Evolutionary conservation across 2,797 vertebrate genomes (phyloP), one percentile per base, ranked within the genome.

Genomic region (Rhinichthys osculus): DNA sequence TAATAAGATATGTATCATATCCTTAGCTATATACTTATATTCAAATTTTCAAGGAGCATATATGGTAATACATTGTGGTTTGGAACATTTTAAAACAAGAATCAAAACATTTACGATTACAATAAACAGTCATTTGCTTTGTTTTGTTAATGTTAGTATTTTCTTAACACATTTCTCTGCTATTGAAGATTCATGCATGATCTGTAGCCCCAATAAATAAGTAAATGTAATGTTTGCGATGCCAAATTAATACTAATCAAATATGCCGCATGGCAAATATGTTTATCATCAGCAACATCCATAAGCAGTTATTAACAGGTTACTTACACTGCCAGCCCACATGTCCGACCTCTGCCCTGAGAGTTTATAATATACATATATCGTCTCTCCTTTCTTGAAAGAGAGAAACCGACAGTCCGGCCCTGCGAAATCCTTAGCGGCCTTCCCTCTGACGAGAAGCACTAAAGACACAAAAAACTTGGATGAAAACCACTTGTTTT

Each of bases 311-410:
- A 86, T 82, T 83, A 85, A 78, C 21, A 17, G 40, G 21, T 86
- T 94, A 98, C 98, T 97, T 95, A 99, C 98, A 83, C 95, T 99
- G 93, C 98, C 98, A 14, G 98, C 98, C 97, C 97, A 99, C 30
- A 99, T 73, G 87, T 98, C 97, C 0, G 94, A 92, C 77, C 95
- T 95, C 92, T 91, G 91, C 87, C 97, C 97, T 21, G 95, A 94
- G 87, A 99, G 92, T 92, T 99, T 99, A 92, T 99, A 98, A 92
- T 99, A 99, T 1, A 99, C 97, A 35, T 97, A 98, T n/a, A 99
- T 91, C 0, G 96, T 93, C 94, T 99, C 98, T 76, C 97, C 97
- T 92, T 95, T 96, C 93, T 98, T 99, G 90, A 98, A 97, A 87
- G 95, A 95, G 90, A 99, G 93, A 91, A 99, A 99, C 14, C 98